Evolutionary conservation across 2,888 invertebrate species (phyloP).

Genomic region (Drosophila fulvimacula): DNA sequence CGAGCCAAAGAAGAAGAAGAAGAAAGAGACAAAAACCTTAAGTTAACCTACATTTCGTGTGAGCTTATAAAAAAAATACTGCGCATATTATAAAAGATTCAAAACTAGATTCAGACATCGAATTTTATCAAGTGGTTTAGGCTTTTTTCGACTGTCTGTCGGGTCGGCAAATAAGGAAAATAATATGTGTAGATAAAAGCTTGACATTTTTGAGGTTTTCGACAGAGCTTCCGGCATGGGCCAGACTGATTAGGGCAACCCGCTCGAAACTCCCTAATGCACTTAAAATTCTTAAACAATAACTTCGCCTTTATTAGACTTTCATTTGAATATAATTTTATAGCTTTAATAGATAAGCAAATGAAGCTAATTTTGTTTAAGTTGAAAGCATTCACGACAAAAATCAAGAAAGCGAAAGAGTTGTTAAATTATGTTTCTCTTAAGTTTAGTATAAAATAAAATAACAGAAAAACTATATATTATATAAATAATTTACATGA

Average conservation of each 20-base stretch:
- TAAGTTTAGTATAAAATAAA: no score
- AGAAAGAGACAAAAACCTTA: slow-evolving; percentile 15
- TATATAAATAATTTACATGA: no score
- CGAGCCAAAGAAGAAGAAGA: slow-evolving; percentile 25
- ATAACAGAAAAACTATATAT: no score
- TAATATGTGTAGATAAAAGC: background rate
- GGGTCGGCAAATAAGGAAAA: slow-evolving; percentile 1
- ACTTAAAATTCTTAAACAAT: fast-evolving
- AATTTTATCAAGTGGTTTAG: slow-evolving; percentile 36
- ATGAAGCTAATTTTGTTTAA: background rate
- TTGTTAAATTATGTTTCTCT: no score
- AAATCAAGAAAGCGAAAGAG: no score
- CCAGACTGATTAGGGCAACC: background rate
- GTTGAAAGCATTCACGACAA: background rate
- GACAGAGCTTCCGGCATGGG: slow-evolving; percentile 30
- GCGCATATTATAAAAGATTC: slow-evolving; percentile 49
- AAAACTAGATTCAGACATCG: slow-evolving; percentile 37
- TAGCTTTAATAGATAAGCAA: background rate
- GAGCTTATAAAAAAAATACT: slow-evolving; percentile 45
- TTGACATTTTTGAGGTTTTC: background rate
- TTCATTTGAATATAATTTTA: no score
- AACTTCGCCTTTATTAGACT: background rate
- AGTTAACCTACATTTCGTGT: slow-evolving; percentile 66
- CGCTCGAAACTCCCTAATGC: background rate
- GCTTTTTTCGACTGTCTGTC: background rate